These are phyloP conservation scores for Diadema setosum DNA, from an alignment of 35 echinoderm and acorn worm species.

Conservation along the genomic window DNA sequence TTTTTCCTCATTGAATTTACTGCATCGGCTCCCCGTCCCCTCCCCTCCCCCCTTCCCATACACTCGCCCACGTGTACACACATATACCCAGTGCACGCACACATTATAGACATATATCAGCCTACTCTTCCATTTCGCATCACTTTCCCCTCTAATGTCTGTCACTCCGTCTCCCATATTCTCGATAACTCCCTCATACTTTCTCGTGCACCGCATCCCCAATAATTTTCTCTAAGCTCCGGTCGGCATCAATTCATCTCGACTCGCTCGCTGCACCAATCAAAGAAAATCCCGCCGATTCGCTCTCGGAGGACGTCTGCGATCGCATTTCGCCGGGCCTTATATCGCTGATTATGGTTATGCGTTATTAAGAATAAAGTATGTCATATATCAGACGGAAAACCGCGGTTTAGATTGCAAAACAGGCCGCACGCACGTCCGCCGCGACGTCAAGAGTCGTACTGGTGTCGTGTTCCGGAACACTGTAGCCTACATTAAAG, in stretches of 20 bases:
- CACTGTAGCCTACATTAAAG: too few relatives aligned
- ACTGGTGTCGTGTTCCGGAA: not conserved
- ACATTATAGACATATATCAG: too few relatives aligned
- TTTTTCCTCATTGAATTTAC: too few relatives aligned
- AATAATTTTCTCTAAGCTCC: not conserved
- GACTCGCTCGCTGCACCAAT: not conserved
- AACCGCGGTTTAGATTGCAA: not conserved
- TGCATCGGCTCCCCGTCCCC: too few relatives aligned
- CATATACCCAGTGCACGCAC: too few relatives aligned
- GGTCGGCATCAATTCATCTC: conserved; percentile 10
- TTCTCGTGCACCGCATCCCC: too few relatives aligned
- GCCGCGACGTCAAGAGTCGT: not conserved
- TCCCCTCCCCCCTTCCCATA: too few relatives aligned
- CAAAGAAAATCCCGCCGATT: conserved; percentile 13
- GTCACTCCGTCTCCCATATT: too few relatives aligned
- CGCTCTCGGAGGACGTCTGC: not conserved
- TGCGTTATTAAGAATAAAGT: conserved; percentile 28
- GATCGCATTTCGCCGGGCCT: conserved; percentile 17
- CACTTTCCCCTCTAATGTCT: too few relatives aligned
- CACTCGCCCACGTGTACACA: too few relatives aligned
- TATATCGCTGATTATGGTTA: conserved; percentile 10
- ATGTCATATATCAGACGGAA: conserved; percentile 1
- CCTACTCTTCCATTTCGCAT: too few relatives aligned
- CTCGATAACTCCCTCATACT: too few relatives aligned
- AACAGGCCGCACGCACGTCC: not conserved